Base-by-base conservation (phyloP, 2,797 vertebrate species). In the Pyrocephalus nanus region DNA sequence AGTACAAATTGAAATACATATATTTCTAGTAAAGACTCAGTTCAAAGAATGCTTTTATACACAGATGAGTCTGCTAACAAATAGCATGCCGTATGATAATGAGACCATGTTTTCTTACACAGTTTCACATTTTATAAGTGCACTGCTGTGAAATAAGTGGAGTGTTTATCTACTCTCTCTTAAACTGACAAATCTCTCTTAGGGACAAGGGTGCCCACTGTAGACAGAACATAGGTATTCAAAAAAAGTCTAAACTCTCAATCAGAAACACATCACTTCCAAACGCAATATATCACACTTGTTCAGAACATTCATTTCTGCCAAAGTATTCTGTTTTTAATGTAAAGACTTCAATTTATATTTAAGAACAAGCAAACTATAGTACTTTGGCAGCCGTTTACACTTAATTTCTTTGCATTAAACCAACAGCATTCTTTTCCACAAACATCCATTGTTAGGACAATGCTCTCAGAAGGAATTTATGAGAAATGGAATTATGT, bases 401-500 rank as follows among this genome's bases (percentile, higher is more conserved):
- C 97, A 98, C 97, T 98, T 98, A 98, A 98, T 98, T 96, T 98
- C 97, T 97, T 97, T 98, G 97, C 97, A 97, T 98, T 98, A 98
- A 98, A 98, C 96, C 97, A 97, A 98, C 97, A 98, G 98, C 97
- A 98, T 98, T 98, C 97, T 98, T 98, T 98, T 98, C 97, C 97
- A 98, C 98, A 98, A 98, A 98, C 97, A 98, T 97, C 97, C 92
- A 97, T 98, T 98, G 97, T 98, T 98, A 98, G 98, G 97, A 98
- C 97, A 98, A 98, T 98, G 97, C 96, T 97, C 97, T 98, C 97
- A 98, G 97, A 97, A 83, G 90, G 98, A 98, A 98, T 98, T 98
- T 98, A 98, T 98, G 98, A 98, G 98, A 98, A 98, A 98, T 98
- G 98, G 98, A 98, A 98, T 99, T 98, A 98, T 98, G 98, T 98